A percentile compares a stretch with the other conserved stretches of the same genome.
Conservation (phyloP, 2,888 invertebrate genomes). For the Melipona beecheii region DNA sequence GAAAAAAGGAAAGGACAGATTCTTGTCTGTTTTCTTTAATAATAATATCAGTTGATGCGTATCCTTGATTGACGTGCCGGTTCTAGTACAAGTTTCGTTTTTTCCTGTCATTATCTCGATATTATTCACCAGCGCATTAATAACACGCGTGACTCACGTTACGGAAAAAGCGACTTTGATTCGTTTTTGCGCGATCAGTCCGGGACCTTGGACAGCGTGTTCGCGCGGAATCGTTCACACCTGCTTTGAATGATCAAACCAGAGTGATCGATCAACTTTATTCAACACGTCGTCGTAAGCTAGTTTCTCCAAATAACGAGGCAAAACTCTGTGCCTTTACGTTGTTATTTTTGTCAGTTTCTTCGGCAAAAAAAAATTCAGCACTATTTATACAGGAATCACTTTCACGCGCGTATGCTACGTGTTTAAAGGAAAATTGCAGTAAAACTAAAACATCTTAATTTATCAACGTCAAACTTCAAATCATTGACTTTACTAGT, state of each 20-base stretch:
- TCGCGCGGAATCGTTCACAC: conserved; percentile 32
- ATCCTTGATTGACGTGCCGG: conserved; percentile 23
- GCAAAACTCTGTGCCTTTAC: neutral
- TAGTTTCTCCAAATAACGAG: neutral
- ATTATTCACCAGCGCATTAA: conserved; percentile 47
- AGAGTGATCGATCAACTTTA: no score
- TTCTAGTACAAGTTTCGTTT: neutral
- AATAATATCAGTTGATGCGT: neutral
- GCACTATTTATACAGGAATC: no score
- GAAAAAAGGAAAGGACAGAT: no score
- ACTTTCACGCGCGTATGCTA: no score
- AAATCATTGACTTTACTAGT: no score
- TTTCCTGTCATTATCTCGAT: conserved; percentile 27
- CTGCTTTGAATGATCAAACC: conserved; percentile 32
- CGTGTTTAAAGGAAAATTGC: no score
- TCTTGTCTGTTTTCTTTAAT: no score
- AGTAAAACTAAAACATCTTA: neutral
- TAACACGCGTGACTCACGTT: conserved; percentile 48
- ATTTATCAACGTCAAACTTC: neutral
- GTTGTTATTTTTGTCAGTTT: neutral
- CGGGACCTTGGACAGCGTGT: conserved; percentile 35
- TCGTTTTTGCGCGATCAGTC: conserved; percentile 26
- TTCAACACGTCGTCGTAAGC: conserved; percentile 31
- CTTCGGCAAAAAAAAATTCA: neutral
- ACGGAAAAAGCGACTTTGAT: conserved; percentile 24